Evolutionary conservation across 2,888 invertebrate species (phyloP), one percentile per base, ranked within the genome.

Genomic region (Cerceris rybyensis): DNA sequence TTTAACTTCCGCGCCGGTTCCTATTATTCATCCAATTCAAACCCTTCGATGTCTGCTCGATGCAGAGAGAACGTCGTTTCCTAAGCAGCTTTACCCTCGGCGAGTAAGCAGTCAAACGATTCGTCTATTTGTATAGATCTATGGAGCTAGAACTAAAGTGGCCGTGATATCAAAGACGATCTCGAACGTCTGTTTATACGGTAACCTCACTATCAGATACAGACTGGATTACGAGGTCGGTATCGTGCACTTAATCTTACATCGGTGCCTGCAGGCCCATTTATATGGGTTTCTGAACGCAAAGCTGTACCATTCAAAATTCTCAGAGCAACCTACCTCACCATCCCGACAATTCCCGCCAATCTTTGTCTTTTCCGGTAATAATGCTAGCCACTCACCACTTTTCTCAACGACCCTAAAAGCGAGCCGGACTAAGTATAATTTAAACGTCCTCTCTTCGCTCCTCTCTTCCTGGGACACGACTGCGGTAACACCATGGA

Each of bases 361-460:
- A 50, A 50, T 63, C 65, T 39, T 46, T 39, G 14, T 52, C 59
- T 60, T 68, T 63, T 64, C 61, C 63, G 67, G 66, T 57, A 59
- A 76, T 73, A 75, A 75, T 81, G 76, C 70, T 70, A 46, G 65
- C 77, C 65, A 54, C 8, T 41, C 41, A 41, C 42, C 49, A 8
- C 75, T 66, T 70, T 78, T 75, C 70, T 69, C 73, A 65, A 50
- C 55, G 57, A 54, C 58, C 66, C 75, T 66, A 59, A 78, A 75
- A 77, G 76, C 68, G 69, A 75, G 57, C 41, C 70, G 72, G 77
- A 82, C 83, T 85, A 86, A 88, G 85, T 86, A 85, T 86, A 87
- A 90, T 89, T 89, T 88, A 87, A 28, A 86, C 84, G 84, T 81
- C 83, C 68, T 70, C 60, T 46, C 66, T 28, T 28, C 65, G 59